Conservation (phyloP, 2,113 vertebrate species). For the Scolopax mira region DNA sequence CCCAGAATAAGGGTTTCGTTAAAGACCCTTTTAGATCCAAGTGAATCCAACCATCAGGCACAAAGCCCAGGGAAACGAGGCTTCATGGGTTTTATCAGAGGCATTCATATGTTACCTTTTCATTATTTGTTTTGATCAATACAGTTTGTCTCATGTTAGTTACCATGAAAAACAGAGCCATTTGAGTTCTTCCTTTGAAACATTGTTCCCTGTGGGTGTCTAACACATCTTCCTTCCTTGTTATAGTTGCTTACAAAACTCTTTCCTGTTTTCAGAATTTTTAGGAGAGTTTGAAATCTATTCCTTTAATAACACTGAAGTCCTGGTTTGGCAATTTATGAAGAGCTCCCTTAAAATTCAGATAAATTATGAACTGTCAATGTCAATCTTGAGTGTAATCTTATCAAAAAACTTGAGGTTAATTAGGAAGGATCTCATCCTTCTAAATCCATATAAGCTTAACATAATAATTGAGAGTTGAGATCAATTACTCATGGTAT, state of each 20-base stretch:
- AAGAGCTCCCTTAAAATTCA: constrained; percentile 59
- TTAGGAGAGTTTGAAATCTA: not conserved
- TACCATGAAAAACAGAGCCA: not conserved
- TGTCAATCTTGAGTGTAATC: constrained; percentile 66
- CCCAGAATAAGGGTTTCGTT: not conserved
- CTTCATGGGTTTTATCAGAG: not conserved
- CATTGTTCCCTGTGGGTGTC: not conserved
- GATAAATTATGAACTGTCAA: constrained; percentile 63
- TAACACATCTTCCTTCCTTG: not conserved
- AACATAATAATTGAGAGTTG: constrained; percentile 66
- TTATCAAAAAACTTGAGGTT: constrained; percentile 65
- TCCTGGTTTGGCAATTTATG: constrained; percentile 8
- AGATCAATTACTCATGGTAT: constrained; percentile 67
- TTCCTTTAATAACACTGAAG: not conserved
- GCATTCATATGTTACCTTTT: not conserved
- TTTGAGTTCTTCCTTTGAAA: not conserved
- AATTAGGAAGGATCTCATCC: constrained; percentile 68
- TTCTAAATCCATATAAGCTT: constrained; percentile 70
- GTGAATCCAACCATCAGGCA: not conserved
- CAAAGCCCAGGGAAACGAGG: not conserved
- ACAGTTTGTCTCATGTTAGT: not conserved
- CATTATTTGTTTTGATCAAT: not conserved
- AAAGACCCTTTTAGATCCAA: not conserved
- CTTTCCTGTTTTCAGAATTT: not conserved
- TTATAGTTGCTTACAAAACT: not conserved